Base-by-base conservation (phyloP, 2,113 vertebrate genomes). In the Piliocolobus tephrosceles region DNA sequence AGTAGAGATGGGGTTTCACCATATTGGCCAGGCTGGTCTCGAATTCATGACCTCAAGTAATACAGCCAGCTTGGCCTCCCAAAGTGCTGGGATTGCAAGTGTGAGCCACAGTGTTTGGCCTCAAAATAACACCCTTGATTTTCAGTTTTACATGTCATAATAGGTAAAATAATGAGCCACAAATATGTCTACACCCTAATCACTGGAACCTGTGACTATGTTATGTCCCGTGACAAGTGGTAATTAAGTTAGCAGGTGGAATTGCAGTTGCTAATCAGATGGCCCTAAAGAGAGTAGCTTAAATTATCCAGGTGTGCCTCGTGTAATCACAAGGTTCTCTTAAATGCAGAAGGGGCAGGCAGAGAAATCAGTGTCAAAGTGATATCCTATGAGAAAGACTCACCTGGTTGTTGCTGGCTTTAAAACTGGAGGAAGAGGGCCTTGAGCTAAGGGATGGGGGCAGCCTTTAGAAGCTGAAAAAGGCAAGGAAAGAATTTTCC, bases 331-430 rank as follows among this genome's bases (percentile, higher is more conserved):
- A 22, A 55, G 6, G 1, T n/a, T 82, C 32, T 52, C 79, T 87
- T 90, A 86, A 79, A 47, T 43, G 3, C 20, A 12, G 66, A 85
- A 93, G 40, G 57, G 45, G 14, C 7, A 35, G 43, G 43, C 11
- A 10, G 27, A 47, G 9, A 38, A 17, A 18, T 72, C 45, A 22
- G 47, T 10, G 7, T n/a, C 25, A 18, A 17, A 6, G 17, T 11
- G 30, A 1, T 16, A 25, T 0, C 0, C 12, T 47, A 35, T 43
- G 17, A 35, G 64, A 47, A 40, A 64, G 50, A 27, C 3, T 35
- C 2, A 14, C 3, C 3, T 40, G 1, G 5, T 1, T 0, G 0
- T 68, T 58, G 35, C 17, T 96, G 25, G 11, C 3, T 90, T 52
- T 61, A 30, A 68, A 85, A 64, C 47, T 55, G 35, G 47, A 73